phyloP scores from a whole-genome alignment of 2,113 vertebrate species.

The Sylvia atricapilla region DNA sequence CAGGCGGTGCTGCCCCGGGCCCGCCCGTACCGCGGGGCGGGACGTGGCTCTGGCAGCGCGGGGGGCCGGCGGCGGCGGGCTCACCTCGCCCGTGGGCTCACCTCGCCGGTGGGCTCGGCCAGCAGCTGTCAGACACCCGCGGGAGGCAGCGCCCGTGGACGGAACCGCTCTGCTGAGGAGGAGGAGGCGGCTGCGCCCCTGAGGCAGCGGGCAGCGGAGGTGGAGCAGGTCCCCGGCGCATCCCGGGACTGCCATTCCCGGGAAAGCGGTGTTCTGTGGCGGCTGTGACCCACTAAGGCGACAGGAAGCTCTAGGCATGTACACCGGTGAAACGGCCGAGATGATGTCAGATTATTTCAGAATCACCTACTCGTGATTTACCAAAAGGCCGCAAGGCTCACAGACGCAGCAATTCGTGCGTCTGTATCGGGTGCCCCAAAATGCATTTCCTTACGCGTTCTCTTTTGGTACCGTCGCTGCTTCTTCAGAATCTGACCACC shows the following conservation, averaged over 20 bases:
- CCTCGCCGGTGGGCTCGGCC: rapidly evolving
- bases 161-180: neutral
- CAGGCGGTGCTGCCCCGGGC: neutral
- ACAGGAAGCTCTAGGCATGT: rapidly evolving
- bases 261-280: neutral
- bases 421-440: rapidly evolving
- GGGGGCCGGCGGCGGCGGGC: rapidly evolving
- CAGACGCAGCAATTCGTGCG: rapidly evolving
- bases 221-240: too few species aligned
- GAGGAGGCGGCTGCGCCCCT: neutral
- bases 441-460: rapidly evolving
- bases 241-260: neutral
- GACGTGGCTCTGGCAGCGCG: too few species aligned
- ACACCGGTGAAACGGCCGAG: neutral
- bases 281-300: rapidly evolving
- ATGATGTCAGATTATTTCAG: neutral
- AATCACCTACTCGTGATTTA: neutral
- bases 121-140: rapidly evolving
- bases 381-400: neutral
- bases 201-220: neutral
- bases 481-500: too few species aligned
- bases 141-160: neutral
- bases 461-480: neutral
- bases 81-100: rapidly evolving
- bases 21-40: rapidly evolving